Evolutionary conservation across 1,140 invertebrate genomes (phyloP).

Genomic region (Drosophila athabasca): DNA sequence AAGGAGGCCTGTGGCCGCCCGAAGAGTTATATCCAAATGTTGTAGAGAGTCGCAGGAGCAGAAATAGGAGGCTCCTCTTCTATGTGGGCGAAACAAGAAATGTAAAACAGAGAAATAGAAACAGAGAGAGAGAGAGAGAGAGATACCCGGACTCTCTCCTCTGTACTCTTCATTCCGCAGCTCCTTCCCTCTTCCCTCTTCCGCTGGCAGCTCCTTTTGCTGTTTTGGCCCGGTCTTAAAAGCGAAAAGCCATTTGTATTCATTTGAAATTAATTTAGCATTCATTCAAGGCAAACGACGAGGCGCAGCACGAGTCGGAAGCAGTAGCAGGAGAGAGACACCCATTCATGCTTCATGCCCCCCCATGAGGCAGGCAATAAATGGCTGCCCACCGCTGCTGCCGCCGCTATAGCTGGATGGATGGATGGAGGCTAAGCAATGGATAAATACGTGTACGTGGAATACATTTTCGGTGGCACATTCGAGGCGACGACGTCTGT

Average conservation of each 20-base stretch:
- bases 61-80: constrained; percentile 38
- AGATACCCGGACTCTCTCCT: not conserved
- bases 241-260: constrained; percentile 82
- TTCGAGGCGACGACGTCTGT: constrained; percentile 48
- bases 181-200: too few relatives aligned
- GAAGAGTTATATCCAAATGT: not conserved
- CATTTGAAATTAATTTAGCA: constrained; percentile 83
- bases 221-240: constrained; percentile 68
- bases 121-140: constrained; percentile 35
- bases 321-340: constrained; percentile 3
- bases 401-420: not conserved
- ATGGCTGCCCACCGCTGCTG: constrained; percentile 54
- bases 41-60: constrained; percentile 22
- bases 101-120: constrained; percentile 56
- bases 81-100: constrained; percentile 60
- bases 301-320: constrained; percentile 53
- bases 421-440: constrained; percentile 65
- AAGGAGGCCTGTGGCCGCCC: constrained; percentile 3
- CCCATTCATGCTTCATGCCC: not conserved
- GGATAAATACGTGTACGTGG: constrained; percentile 82
- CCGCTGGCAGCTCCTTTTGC: not conserved
- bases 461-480: constrained; percentile 66
- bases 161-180: too few relatives aligned
- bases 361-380: constrained; percentile 53
- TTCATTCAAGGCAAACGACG: constrained; percentile 70